These are phyloP conservation scores for Drosophila nr. fundita DNA, from an alignment of 2,888 invertebrate genomes.

Conservation along the genomic window DNA sequence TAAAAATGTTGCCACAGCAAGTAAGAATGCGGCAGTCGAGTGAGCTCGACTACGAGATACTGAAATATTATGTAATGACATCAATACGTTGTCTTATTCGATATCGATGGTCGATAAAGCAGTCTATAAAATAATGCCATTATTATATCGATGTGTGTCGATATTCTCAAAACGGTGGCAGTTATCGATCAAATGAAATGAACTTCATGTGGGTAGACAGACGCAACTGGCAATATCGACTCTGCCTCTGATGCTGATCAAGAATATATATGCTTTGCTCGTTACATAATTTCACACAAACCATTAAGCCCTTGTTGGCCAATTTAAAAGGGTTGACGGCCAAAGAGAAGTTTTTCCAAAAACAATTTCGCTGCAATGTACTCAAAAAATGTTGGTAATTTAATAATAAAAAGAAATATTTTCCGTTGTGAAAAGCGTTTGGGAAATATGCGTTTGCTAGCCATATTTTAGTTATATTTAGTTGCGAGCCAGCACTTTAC, in stretches of 20 bases:
- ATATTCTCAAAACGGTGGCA: background rate
- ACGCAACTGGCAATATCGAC: background rate
- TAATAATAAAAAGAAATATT: background rate
- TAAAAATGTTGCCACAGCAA: background rate
- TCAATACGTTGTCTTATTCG: background rate
- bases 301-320: background rate
- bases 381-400: background rate
- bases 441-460: background rate
- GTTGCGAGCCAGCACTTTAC: background rate
- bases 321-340: background rate
- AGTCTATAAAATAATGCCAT: too few species aligned
- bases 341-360: background rate
- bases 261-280: background rate
- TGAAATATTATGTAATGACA: background rate
- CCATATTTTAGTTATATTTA: constrained; percentile 9
- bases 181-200: background rate
- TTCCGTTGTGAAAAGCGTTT: background rate
- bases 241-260: background rate
- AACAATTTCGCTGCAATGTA: background rate
- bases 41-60: background rate
- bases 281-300: background rate
- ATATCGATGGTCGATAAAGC: background rate
- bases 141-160: background rate
- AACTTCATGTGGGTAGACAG: too few species aligned
- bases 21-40: background rate